Evolutionary conservation across 2,113 vertebrate species (phyloP).

Genomic region (Acanthochromis polyacanthus): DNA sequence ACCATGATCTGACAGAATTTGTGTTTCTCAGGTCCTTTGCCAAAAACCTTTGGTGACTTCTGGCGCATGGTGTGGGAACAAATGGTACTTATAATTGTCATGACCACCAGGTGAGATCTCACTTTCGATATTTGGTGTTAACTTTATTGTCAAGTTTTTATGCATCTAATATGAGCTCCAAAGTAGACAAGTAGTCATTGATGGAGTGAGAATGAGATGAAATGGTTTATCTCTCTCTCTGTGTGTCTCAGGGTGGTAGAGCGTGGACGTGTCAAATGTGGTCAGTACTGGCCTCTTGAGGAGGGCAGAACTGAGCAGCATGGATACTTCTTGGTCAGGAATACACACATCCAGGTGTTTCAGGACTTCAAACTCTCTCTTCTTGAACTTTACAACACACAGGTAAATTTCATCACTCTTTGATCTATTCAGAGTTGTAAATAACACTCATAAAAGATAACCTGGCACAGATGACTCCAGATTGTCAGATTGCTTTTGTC

Average conservation of each 20-base stretch:
- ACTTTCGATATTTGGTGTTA: neutral
- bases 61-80: conserved; percentile 89
- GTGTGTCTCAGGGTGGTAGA: conserved; percentile 83
- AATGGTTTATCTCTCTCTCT: neutral
- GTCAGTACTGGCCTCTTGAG: conserved; percentile 88
- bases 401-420: conserved; percentile 59
- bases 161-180: neutral
- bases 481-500: conserved; percentile 1
- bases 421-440: neutral
- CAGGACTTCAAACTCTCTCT: conserved; percentile 87
- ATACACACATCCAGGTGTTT: conserved; percentile 82
- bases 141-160: neutral
- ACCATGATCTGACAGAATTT: conserved; percentile 3
- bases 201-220: neutral
- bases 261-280: conserved; percentile 85
- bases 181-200: neutral
- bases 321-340: conserved; percentile 82
- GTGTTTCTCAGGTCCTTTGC: conserved; percentile 82
- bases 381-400: conserved; percentile 85
- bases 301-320: conserved; percentile 82
- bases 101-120: conserved; percentile 85
- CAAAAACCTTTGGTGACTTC: conserved; percentile 87
- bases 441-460: too few species aligned
- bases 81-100: conserved; percentile 87
- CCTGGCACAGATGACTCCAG: neutral